A percentile compares a stretch with the other conserved stretches of the same genome.
Conservation (phyloP, 1,140 invertebrate genomes). For the Caenorhabditis briggsae region DNA sequence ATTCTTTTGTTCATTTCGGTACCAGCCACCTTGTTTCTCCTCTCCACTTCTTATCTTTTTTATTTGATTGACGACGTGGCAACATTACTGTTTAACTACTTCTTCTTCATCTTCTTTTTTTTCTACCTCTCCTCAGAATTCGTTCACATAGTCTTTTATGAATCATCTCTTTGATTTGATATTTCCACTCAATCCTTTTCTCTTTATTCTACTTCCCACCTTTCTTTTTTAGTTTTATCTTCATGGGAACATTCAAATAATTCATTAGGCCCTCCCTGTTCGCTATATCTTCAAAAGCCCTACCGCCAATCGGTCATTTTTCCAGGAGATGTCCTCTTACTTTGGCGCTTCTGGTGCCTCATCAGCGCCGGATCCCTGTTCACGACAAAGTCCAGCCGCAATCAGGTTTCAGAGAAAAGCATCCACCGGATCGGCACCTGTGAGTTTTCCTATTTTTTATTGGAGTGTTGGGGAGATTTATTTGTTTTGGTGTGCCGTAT, state of each 20-base stretch:
- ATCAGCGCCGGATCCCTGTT: neutral
- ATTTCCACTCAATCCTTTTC: neutral
- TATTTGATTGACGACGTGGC: conserved; percentile 38
- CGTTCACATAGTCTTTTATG: neutral
- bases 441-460: neutral
- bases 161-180: neutral
- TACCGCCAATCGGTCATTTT: neutral
- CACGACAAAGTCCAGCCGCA: conserved; percentile 30
- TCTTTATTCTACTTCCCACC: neutral
- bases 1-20: neutral
- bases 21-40: conserved; percentile 39
- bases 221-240: conserved; percentile 38
- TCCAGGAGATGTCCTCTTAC: conserved; percentile 42
- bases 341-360: conserved; percentile 42
- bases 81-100: conserved; percentile 21
- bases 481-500: no score
- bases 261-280: neutral
- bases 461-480: no score
- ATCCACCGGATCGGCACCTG: conserved; percentile 1
- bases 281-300: conserved; percentile 25
- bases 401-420: conserved; percentile 48
- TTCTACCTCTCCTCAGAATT: neutral
- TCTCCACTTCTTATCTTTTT: neutral
- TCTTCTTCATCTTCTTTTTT: neutral
- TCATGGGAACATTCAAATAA: conserved; percentile 50